Base-by-base conservation (phyloP, 2,113 vertebrate species). In the Prietella phreatophila region DNA sequence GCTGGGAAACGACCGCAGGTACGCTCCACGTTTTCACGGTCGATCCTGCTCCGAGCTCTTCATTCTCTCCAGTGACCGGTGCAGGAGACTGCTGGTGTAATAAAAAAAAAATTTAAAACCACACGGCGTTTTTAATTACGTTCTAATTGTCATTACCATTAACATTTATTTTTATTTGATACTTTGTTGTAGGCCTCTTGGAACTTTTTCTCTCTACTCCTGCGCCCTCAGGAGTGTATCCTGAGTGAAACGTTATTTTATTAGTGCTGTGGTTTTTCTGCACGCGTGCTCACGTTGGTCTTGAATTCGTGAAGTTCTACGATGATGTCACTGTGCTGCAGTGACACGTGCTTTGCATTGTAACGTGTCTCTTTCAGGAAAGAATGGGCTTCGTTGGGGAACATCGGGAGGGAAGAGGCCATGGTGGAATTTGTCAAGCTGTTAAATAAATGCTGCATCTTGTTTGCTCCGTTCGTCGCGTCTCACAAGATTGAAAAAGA, bases 401-500 rank as follows among this genome's bases (percentile, higher is more conserved):
- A 93, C 93, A 95, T 97, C 95, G 95, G 96, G 82, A 98, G 96
- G 89, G 96, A 98, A 69, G 97, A 98, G 63, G 97, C 98, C 90
- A 99, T 99, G 98, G 95, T 97, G 80, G 97, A 98, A 88, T 99
- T 99, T 93, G 96, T 99, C 82, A 97, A 96, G 90, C 95, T 99
- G 84, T 94, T 99, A 11, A 98, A 97, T 88, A 96, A 96, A 89
- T 99, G 98, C 92, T 99, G 98, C 90, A 97, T 95, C 92, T 97
- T 99, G 75, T 99, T 99, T 89, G 98, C 97, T 58, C 97, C 98
- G 0, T 99, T 98, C 9, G 93, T 99, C 88, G 96, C 96, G 2
- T 99, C 98, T 65, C 98, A 99, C 95, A 97, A 97, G 92, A 99
- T 99, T 86, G 98, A 99, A 92, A 97, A 95, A 91, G 97, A 99